A percentile compares a stretch with the other conserved stretches of the same genome.
Evolutionary conservation across 2,888 invertebrate species (phyloP).

Genomic region (Hartigia nigra): DNA sequence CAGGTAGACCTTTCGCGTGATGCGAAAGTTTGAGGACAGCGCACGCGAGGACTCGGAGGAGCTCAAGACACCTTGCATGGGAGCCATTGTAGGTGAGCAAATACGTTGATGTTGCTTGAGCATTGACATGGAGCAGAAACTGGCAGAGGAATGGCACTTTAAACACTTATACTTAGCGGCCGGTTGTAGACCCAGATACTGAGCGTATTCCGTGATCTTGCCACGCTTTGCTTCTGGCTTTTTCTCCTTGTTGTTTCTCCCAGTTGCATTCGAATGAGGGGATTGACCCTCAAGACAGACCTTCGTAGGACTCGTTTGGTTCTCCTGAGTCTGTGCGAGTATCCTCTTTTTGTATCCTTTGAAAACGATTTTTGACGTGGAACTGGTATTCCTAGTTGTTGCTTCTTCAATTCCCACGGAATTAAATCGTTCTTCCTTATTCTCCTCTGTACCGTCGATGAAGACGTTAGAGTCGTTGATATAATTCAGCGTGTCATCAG

Average conservation of each 20-base stretch:
- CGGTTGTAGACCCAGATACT: slow-evolving; percentile 75
- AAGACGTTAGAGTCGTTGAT: slow-evolving; percentile 23
- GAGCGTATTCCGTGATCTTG: slow-evolving; percentile 73
- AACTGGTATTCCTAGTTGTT: slow-evolving; percentile 27
- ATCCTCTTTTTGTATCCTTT: slow-evolving; percentile 59
- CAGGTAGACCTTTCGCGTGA: slow-evolving; percentile 82
- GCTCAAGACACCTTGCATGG: slow-evolving; percentile 54
- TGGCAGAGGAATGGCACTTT: slow-evolving; percentile 75
- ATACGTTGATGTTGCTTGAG: slow-evolving; percentile 77
- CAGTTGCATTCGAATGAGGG: not conserved
- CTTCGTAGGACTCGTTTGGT: slow-evolving; percentile 14
- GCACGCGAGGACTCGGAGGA: slow-evolving; percentile 61
- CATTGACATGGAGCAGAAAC: slow-evolving; percentile 74
- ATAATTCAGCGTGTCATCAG: slow-evolving; percentile 28
- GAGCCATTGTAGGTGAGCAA: slow-evolving; percentile 66
- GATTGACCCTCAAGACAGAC: not conserved
- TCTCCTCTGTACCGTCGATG: slow-evolving; percentile 29
- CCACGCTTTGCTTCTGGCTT: slow-evolving; percentile 47
- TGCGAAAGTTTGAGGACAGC: slow-evolving; percentile 69
- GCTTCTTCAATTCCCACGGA: slow-evolving; percentile 31
- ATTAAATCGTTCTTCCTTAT: slow-evolving; percentile 36
- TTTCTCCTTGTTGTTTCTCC: slow-evolving; percentile 36
- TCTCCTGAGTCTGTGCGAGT: slow-evolving; percentile 51
- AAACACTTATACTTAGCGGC: slow-evolving; percentile 80
- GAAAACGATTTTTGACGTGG: slow-evolving; percentile 46